phyloP scores from a whole-genome alignment of 2,888 invertebrate genomes.

The Phyto melanocephala region DNA sequence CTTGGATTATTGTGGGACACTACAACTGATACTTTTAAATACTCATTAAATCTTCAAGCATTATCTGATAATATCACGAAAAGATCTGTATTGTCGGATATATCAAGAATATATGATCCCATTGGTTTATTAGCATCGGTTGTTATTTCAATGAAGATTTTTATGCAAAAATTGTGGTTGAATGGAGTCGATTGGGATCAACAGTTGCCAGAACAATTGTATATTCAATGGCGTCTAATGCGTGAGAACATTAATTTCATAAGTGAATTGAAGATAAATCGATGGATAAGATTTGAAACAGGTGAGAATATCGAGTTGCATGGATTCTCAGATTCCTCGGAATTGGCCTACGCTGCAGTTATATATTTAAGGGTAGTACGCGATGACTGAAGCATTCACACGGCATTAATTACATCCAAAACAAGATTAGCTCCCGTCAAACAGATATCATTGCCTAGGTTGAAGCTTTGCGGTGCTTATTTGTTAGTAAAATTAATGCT shows the following conservation, averaged over 20 bases:
- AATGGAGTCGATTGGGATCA: not conserved
- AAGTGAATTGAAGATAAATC: not conserved
- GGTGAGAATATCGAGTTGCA: not conserved
- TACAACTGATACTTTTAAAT: slow-evolving; percentile 8
- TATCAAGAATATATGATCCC: slow-evolving; percentile 34
- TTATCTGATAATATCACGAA: slow-evolving; percentile 26
- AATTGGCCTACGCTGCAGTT: not conserved
- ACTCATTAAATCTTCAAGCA: not conserved
- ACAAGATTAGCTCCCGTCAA: not conserved
- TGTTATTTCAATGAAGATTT: slow-evolving; percentile 11
- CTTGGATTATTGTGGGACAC: slow-evolving; percentile 41
- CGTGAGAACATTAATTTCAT: not conserved
- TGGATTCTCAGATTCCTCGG: not conserved
- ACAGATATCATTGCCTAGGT: not conserved
- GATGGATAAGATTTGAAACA: not conserved
- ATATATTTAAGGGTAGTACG: too few relatives aligned
- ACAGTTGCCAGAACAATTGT: not conserved
- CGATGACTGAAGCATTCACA: too few relatives aligned
- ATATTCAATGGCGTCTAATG: not conserved
- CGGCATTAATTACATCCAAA: too few relatives aligned
- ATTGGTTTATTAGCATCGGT: slow-evolving; percentile 26
- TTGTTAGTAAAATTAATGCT: not conserved
- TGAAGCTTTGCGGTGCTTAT: not conserved
- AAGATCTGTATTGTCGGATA: slow-evolving; percentile 31
- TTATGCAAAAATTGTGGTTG: slow-evolving; percentile 46